phyloP scores from a whole-genome alignment of 2,888 invertebrate genomes.

The Hipparchia sbordonii region DNA sequence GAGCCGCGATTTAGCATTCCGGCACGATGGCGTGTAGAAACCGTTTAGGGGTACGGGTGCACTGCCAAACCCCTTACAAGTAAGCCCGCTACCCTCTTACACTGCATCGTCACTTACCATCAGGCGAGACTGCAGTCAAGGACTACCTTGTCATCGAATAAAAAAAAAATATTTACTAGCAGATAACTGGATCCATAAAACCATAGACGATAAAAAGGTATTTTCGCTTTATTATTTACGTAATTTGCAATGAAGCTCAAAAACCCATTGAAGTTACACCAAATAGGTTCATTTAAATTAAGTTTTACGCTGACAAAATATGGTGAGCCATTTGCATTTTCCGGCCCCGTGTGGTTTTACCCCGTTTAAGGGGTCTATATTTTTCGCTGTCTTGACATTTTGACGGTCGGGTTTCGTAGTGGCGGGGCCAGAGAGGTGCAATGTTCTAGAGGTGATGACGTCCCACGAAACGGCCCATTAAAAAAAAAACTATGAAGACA shows the following conservation, averaged over 20 bases:
- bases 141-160: too few species aligned
- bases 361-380: conserved; percentile 51
- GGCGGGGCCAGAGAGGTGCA: conserved; percentile 33
- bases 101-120: too few species aligned
- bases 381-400: conserved; percentile 52
- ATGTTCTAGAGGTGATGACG: neutral
- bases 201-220: neutral
- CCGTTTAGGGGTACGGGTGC: too few species aligned
- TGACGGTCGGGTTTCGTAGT: conserved; percentile 47
- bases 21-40: too few species aligned
- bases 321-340: conserved; percentile 44
- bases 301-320: conserved; percentile 38
- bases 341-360: conserved; percentile 44
- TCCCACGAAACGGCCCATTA: neutral
- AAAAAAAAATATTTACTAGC: neutral
- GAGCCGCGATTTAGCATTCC: too few species aligned
- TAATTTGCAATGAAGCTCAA: conserved; percentile 14
- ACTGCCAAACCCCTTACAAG: too few species aligned
- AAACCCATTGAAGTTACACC: conserved; percentile 18
- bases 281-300: conserved; percentile 29
- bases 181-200: neutral
- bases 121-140: too few species aligned
- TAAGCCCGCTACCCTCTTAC: too few species aligned
- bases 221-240: neutral
- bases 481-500: too few species aligned